Percentiles rank a stretch among this genome's conserved stretches.
These are phyloP conservation scores for Conus ventricosus DNA, from an alignment of 1,140 invertebrate species.

Conservation along the genomic window DNA sequence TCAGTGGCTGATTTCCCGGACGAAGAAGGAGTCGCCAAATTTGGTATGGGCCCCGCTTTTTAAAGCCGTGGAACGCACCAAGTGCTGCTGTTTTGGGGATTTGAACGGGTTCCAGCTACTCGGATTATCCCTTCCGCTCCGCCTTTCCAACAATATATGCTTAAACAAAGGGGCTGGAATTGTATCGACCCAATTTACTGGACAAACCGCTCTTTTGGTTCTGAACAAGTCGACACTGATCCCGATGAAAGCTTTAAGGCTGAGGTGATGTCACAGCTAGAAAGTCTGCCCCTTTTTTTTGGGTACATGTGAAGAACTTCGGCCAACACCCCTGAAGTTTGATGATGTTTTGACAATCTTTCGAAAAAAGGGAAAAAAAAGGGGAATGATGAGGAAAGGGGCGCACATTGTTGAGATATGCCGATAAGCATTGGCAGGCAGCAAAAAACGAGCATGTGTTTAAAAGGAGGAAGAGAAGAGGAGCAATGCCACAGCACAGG, in stretches of 20 bases:
- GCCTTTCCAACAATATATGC: slow-evolving; percentile 92
- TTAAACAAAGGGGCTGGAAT: slow-evolving; percentile 96
- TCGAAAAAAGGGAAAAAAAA: slow-evolving; percentile 58
- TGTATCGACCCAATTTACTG: slow-evolving; percentile 89
- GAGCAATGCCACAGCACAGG: not conserved
- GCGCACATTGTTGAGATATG: slow-evolving; percentile 55
- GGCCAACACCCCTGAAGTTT: slow-evolving; percentile 84
- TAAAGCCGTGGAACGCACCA: slow-evolving; percentile 92
- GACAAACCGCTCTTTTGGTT: slow-evolving; percentile 89
- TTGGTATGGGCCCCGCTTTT: slow-evolving; percentile 92
- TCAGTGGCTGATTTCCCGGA: slow-evolving; percentile 93
- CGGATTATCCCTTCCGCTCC: slow-evolving; percentile 76
- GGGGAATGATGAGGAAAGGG: slow-evolving; percentile 63
- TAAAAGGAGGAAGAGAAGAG: not conserved
- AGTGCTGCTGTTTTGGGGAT: slow-evolving; percentile 89
- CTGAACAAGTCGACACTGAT: slow-evolving; percentile 93
- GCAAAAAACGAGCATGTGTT: not conserved
- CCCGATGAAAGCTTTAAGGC: slow-evolving; percentile 46
- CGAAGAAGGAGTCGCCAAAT: slow-evolving; percentile 88
- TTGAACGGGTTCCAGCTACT: slow-evolving; percentile 82
- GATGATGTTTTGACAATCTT: slow-evolving; percentile 77
- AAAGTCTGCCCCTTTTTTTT: slow-evolving; percentile 62
- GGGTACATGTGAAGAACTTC: slow-evolving; percentile 78
- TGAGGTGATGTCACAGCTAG: slow-evolving; percentile 59
- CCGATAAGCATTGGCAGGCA: slow-evolving; percentile 36